Evolutionary conservation across 2,888 invertebrate genomes (phyloP).

Genomic region (Clostera curtula): DNA sequence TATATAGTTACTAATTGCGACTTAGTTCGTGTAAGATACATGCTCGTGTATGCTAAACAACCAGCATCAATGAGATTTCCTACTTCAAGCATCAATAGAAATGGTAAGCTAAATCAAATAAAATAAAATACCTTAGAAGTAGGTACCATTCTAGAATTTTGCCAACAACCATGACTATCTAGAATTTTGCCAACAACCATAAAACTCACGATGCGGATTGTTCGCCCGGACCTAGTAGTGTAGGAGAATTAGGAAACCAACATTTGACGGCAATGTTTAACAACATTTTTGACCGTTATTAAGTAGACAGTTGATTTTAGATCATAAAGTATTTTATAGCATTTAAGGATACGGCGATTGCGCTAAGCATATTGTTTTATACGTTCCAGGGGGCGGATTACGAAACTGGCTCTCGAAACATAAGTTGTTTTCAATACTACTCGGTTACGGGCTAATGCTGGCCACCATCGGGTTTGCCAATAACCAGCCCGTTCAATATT

Average conservation of each 20-base stretch:
- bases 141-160: background rate
- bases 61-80: slow-evolving; percentile 56
- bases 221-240: too few relatives aligned
- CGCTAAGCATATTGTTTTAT: background rate
- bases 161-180: too few relatives aligned
- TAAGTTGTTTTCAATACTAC: slow-evolving; percentile 76
- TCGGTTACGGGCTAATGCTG: slow-evolving; percentile 77
- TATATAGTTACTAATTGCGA: slow-evolving; percentile 86
- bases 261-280: too few relatives aligned
- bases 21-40: slow-evolving; percentile 82
- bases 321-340: too few relatives aligned
- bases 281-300: too few relatives aligned
- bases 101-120: slow-evolving; percentile 29
- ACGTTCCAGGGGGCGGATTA: slow-evolving; percentile 49
- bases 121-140: background rate
- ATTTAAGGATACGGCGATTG: too few relatives aligned
- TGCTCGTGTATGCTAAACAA: slow-evolving; percentile 80
- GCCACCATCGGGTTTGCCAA: slow-evolving; percentile 78
- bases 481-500: slow-evolving; percentile 78
- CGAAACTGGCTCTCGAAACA: slow-evolving; percentile 76
- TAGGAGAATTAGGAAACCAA: too few relatives aligned
- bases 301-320: too few relatives aligned
- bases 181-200: too few relatives aligned
- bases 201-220: too few relatives aligned
- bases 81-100: slow-evolving; percentile 40